Percentiles rank a stretch among this genome's conserved stretches.
Conservation (phyloP, 1,140 invertebrate species). For the Tigriopus japonicus region DNA sequence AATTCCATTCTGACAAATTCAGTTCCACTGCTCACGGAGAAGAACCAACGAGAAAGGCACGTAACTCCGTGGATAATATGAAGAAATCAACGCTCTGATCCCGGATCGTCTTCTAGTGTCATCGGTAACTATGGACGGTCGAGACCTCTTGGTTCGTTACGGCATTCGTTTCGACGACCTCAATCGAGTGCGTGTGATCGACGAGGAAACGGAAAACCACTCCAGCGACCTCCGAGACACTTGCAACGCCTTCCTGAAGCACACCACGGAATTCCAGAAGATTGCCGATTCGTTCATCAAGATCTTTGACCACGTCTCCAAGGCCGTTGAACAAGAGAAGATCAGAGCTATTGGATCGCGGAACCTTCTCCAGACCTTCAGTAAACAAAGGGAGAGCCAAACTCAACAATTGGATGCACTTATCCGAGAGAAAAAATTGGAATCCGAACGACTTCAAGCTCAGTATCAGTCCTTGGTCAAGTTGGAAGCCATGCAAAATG, state of each 20-base stretch:
- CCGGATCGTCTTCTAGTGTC: too few species aligned
- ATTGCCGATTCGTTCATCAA: neutral
- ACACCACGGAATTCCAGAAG: neutral
- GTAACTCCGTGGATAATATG: too few species aligned
- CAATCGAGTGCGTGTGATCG: constrained; percentile 1
- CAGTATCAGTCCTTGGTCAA: constrained; percentile 5
- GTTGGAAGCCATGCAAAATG: constrained; percentile 1
- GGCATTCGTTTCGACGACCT: constrained; percentile 6
- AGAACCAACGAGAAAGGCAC: too few species aligned
- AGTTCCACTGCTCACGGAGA: too few species aligned
- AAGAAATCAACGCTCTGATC: too few species aligned
- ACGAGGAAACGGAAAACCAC: neutral
- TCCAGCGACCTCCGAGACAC: neutral
- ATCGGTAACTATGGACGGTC: too few species aligned
- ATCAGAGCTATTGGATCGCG: neutral
- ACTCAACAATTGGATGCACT: constrained; percentile 3
- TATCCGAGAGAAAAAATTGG: constrained; percentile 2
- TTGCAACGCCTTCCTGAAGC: neutral
- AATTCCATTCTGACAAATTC: too few species aligned
- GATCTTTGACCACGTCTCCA: constrained; percentile 2
- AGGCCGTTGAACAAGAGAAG: neutral
- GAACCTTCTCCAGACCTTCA: constrained; percentile 1
- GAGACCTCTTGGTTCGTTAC: neutral
- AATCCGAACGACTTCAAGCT: neutral
- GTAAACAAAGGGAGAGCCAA: neutral